Evolutionary conservation across 2,113 vertebrate species (phyloP).

Genomic region (Hirundichthys speculiger): DNA sequence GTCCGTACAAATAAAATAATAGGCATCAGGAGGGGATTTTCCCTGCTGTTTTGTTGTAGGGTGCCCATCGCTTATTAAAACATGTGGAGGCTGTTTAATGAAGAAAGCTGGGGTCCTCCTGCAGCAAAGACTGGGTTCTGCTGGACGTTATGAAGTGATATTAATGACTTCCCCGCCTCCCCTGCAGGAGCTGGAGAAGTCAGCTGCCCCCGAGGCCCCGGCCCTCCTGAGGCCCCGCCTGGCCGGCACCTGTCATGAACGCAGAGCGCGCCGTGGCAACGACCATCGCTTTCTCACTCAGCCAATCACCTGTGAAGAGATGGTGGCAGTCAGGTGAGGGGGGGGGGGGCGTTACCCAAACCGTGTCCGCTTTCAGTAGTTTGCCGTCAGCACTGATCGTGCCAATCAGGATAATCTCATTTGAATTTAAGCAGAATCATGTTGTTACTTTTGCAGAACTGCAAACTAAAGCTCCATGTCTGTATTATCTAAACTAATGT

Average conservation of each 20-base stretch:
- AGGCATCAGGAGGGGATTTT: constrained; percentile 17
- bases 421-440: no score
- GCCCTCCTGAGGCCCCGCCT: constrained; percentile 75
- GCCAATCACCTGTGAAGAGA: constrained; percentile 79
- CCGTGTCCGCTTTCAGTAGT: no score
- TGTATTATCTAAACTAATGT: no score
- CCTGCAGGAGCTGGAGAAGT: constrained; percentile 81
- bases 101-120: no score
- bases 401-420: no score
- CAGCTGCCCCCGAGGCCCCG: constrained; percentile 62
- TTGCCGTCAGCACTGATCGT: no score
- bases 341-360: background rate
- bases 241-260: constrained; percentile 60
- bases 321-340: constrained; percentile 74
- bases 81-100: no score
- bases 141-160: background rate
- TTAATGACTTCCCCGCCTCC: background rate
- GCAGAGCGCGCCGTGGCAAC: constrained; percentile 66
- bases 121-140: no score
- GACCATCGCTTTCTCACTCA: constrained; percentile 79
- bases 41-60: no score
- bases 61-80: no score
- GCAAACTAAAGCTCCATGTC: no score
- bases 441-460: no score
- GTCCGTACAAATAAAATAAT: constrained; percentile 44